A percentile compares a stretch with the other conserved stretches of the same genome.
These are phyloP conservation scores for Lasioglossum leucozonium DNA, from an alignment of 2,888 invertebrate genomes.

Conservation along the genomic window DNA sequence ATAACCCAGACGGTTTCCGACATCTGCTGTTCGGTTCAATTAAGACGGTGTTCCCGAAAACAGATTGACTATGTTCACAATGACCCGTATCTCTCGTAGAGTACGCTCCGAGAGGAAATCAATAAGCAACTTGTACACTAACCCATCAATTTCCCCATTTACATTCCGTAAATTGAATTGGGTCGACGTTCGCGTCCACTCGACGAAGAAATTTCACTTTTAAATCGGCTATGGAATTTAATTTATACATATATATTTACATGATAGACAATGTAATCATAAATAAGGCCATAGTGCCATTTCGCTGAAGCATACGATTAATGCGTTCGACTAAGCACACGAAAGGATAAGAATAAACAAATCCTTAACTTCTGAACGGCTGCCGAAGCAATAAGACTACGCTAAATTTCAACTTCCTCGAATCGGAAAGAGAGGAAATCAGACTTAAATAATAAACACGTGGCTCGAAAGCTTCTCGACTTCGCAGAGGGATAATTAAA, in stretches of 20 bases:
- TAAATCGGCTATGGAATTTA: neutral
- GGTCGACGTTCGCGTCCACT: neutral
- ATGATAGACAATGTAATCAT: neutral
- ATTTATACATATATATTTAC: neutral
- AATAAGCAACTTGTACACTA: neutral
- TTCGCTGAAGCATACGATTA: too few relatives aligned
- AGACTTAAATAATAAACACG: neutral
- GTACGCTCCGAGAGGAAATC: neutral
- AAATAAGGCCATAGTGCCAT: neutral
- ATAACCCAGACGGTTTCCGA: slow-evolving; percentile 11
- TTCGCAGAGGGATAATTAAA: too few relatives aligned
- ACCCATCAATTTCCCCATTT: neutral
- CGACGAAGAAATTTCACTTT: neutral
- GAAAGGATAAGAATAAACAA: neutral
- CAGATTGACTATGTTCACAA: neutral
- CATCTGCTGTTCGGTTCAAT: slow-evolving; percentile 3
- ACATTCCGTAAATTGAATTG: neutral
- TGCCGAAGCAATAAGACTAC: neutral
- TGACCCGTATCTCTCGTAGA: neutral
- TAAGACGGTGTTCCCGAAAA: neutral
- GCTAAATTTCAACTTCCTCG: neutral
- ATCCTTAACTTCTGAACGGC: too few relatives aligned
- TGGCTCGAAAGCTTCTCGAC: neutral
- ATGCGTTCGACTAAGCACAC: too few relatives aligned
- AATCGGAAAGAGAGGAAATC: neutral